Conservation (phyloP, 2,888 invertebrate species). For the Psococerastis gibbosa region DNA sequence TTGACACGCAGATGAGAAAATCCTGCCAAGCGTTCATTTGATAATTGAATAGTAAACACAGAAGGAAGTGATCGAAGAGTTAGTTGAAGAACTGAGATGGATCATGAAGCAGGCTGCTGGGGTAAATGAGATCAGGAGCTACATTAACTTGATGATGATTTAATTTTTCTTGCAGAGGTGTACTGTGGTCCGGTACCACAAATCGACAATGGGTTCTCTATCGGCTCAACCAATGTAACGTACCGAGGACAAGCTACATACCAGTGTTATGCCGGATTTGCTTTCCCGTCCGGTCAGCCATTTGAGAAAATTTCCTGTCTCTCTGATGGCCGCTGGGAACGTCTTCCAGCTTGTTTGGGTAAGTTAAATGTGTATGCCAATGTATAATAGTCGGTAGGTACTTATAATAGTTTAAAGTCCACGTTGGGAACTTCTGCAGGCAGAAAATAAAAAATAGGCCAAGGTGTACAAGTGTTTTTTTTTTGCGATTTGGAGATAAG, state of each 20-base stretch:
- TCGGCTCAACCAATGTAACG: slow-evolving; percentile 87
- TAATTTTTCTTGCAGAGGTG: slow-evolving; percentile 37
- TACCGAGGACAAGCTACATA: slow-evolving; percentile 86
- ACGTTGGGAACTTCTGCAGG: too few species aligned
- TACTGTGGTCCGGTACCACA: slow-evolving; percentile 96
- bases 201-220: slow-evolving; percentile 93
- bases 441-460: too few species aligned
- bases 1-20: too few species aligned
- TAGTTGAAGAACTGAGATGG: too few species aligned
- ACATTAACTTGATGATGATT: not conserved
- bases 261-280: slow-evolving; percentile 92
- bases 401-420: too few species aligned
- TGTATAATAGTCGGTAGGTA: not conserved
- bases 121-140: too few species aligned
- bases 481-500: too few species aligned
- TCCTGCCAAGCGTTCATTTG: too few species aligned
- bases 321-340: slow-evolving; percentile 81
- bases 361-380: slow-evolving; percentile 18
- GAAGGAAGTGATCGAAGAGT: too few species aligned
- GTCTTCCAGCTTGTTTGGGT: slow-evolving; percentile 78
- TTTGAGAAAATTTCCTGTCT: slow-evolving; percentile 78
- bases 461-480: too few species aligned
- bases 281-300: slow-evolving; percentile 71
- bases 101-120: too few species aligned
- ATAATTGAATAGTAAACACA: too few species aligned